Conservation (phyloP, 2,797 vertebrate species). For the Trichosurus vulpecula region DNA sequence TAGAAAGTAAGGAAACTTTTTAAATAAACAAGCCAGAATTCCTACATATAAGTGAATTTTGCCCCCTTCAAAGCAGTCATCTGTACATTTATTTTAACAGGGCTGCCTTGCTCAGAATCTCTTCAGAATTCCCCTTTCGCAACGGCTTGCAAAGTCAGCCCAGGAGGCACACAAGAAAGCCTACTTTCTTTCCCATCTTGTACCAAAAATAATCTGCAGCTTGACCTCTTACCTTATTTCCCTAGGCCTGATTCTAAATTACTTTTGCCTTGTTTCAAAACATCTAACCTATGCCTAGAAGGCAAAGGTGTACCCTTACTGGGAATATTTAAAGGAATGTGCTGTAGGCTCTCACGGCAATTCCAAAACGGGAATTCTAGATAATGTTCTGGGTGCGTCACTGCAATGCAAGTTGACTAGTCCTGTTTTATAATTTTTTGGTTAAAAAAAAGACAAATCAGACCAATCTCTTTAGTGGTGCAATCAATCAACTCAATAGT, state of each 20-base stretch:
- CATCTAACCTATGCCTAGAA: not conserved
- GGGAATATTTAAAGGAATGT: not conserved
- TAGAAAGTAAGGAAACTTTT: not conserved
- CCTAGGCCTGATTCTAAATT: not conserved
- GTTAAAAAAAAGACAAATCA: not conserved
- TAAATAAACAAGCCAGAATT: conserved; percentile 7
- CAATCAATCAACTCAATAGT: not conserved
- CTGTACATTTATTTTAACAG: not conserved
- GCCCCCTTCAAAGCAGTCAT: not conserved
- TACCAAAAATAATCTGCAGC: not conserved
- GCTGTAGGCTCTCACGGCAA: not conserved
- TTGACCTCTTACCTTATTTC: not conserved
- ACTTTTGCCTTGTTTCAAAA: not conserved
- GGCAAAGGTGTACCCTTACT: not conserved
- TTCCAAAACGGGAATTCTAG: not conserved
- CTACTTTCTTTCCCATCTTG: not conserved
- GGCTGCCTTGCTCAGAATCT: not conserved
- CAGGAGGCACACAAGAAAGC: not conserved
- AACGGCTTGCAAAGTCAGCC: not conserved
- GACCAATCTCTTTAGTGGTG: not conserved
- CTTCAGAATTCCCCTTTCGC: not conserved
- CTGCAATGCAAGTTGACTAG: not conserved
- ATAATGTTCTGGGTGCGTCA: not conserved
- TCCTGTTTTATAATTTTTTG: not conserved
- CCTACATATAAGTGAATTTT: not conserved